These are phyloP conservation scores for Amblyopsis rosae DNA, from an alignment of 2,113 vertebrate species.

Conservation along the genomic window DNA sequence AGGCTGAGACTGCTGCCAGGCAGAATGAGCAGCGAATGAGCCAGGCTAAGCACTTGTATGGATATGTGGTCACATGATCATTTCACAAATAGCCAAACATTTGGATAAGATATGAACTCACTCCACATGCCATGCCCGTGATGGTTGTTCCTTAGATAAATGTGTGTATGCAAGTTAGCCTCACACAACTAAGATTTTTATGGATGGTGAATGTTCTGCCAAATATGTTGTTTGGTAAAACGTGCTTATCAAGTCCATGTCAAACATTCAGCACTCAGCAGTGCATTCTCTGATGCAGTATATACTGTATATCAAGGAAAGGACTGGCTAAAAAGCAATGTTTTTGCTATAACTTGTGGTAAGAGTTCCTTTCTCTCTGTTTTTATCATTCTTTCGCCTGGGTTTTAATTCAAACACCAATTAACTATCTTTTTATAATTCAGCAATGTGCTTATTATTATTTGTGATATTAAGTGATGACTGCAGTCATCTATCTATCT, in stretches of 20 bases:
- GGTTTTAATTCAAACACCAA: background rate
- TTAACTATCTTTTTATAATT: background rate
- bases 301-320: slow-evolving; percentile 32
- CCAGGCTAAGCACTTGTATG: slow-evolving; percentile 46
- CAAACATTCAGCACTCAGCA: slow-evolving; percentile 31
- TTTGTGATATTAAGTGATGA: too few relatives aligned
- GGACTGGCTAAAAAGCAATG: slow-evolving; percentile 22
- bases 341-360: slow-evolving; percentile 19
- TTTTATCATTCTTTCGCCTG: background rate
- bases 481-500: too few relatives aligned
- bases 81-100: slow-evolving; percentile 56
- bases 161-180: slow-evolving; percentile 30
- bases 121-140: slow-evolving; percentile 51
- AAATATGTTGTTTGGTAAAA: slow-evolving; percentile 40
- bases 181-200: slow-evolving; percentile 35
- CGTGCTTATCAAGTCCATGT: slow-evolving; percentile 48
- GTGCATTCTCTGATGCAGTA: slow-evolving; percentile 2
- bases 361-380: slow-evolving; percentile 3
- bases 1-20: background rate
- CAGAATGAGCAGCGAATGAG: slow-evolving; percentile 9
- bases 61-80: slow-evolving; percentile 52
- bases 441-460: background rate
- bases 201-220: slow-evolving; percentile 37
- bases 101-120: slow-evolving; percentile 44
- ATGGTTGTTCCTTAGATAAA: slow-evolving; percentile 45